These are phyloP conservation scores for Ptychobarbus kaznakovi DNA, from an alignment of 2,797 vertebrate genomes.

Conservation along the genomic window DNA sequence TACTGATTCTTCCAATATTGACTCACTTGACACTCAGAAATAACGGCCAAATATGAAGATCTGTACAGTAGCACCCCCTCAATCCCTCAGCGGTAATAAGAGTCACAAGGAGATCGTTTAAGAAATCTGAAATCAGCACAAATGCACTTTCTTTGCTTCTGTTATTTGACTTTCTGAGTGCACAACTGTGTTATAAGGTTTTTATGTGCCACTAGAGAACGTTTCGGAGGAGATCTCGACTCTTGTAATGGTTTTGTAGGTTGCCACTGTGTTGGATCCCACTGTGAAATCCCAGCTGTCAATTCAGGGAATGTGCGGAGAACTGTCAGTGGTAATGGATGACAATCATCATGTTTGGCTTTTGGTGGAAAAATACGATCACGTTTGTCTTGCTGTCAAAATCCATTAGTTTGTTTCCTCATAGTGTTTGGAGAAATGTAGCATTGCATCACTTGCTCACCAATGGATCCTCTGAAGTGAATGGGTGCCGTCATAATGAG, in stretches of 20 bases:
- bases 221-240: background rate
- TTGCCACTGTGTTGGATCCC: conserved; percentile 4
- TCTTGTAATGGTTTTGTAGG: conserved; percentile 11
- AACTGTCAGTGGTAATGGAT: background rate
- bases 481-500: background rate
- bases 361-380: background rate
- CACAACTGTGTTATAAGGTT: background rate
- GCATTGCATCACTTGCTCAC: background rate
- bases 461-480: background rate
- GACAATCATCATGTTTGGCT: background rate
- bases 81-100: conserved; percentile 20
- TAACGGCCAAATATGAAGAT: conserved; percentile 44
- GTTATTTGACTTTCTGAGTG: background rate
- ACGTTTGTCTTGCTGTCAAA: background rate
- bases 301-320: background rate
- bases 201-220: conserved; percentile 19
- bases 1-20: conserved; percentile 24
- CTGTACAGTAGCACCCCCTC: conserved; percentile 30
- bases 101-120: conserved; percentile 38
- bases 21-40: conserved; percentile 47
- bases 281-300: background rate
- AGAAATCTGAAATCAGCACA: conserved; percentile 25
- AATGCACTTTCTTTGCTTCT: conserved; percentile 6
- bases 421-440: background rate
- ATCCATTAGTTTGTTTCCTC: background rate